Percentiles rank a stretch among this genome's conserved stretches.
Evolutionary conservation across 2,888 invertebrate genomes (phyloP).

Genomic region (Electrophaes corylata): DNA sequence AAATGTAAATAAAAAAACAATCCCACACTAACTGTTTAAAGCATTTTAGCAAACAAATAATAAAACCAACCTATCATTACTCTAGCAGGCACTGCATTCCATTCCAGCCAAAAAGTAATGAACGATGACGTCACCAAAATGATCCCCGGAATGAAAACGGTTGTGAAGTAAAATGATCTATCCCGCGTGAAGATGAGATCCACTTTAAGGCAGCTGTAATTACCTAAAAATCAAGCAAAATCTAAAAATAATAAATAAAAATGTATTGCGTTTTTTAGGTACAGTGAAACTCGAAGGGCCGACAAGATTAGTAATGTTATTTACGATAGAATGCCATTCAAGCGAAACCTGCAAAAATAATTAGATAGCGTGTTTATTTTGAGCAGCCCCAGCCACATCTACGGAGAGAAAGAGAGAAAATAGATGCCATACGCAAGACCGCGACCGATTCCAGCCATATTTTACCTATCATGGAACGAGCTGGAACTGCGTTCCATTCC

Average conservation of each 20-base stretch:
- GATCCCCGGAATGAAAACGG: constrained; percentile 98
- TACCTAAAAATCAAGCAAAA: constrained; percentile 88
- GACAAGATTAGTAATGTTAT: constrained; percentile 42
- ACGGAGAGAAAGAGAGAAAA: constrained; percentile 50
- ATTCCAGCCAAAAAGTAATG: constrained; percentile 98
- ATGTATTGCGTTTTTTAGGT: constrained; percentile 43
- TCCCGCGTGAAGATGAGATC: constrained; percentile 97
- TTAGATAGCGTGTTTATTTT: constrained; percentile 69
- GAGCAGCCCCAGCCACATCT: constrained; percentile 73
- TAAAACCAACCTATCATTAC: constrained; percentile 95
- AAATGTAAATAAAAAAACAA: constrained; percentile 34
- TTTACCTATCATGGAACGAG: constrained; percentile 94
- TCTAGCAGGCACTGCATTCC: constrained; percentile 98
- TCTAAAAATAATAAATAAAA: constrained; percentile 69
- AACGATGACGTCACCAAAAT: constrained; percentile 98
- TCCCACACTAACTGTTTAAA: constrained; percentile 24
- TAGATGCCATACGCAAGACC: constrained; percentile 69
- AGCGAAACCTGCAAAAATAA: constrained; percentile 65
- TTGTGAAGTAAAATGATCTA: constrained; percentile 98
- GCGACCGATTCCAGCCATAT: constrained; percentile 69
- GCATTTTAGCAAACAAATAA: constrained; percentile 52
- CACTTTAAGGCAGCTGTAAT: constrained; percentile 98
- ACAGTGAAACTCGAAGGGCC: constrained; percentile 50
- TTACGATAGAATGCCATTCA: constrained; percentile 50
- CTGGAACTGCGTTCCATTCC: constrained; percentile 95